Evolutionary conservation across 1,140 invertebrate species (phyloP), one percentile per base, ranked within the genome.

Genomic region (Eriosoma lanigerum): DNA sequence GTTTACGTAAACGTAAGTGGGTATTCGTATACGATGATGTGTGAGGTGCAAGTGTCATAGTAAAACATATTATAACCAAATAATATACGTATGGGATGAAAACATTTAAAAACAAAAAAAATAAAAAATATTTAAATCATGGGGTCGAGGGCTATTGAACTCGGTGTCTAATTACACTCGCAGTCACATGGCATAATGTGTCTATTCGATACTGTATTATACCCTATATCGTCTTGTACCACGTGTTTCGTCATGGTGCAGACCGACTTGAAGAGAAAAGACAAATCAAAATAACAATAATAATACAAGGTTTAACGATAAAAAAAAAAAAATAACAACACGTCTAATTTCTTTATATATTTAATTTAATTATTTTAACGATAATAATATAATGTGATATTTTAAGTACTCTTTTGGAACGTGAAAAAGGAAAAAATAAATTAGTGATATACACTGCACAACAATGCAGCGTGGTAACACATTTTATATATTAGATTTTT

Each of bases 81-180:
- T 62, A 17, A 19, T 17, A 17, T 29, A 24, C 9, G 32, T 38
- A 66, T 44, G 29, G 32, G 62, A 66, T 66, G 32, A 44, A 66
- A n/a, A n/a, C n/a, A n/a, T n/a, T n/a, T n/a, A n/a, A n/a, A n/a
- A n/a, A n/a, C n/a, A n/a, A n/a, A n/a, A n/a, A n/a, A n/a, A n/a
- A n/a, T n/a, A n/a, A n/a, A 66, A 66, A 66, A 12, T 21, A 46
- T 21, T 66, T 21, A 13, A 38, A 38, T 38, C 32, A 8, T 66
- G 32, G 64, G 64, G 64, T 66, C 64, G 64, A 66, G 64, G 64
- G 64, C 64, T 66, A 66, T 66, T 66, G 64, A 66, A 66, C 64
- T 66, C 64, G 64, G 64, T 66, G 64, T 66, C 64, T 66, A 66
- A 66, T 66, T 66, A 66, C 64, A 66, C 64, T n/a, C 38, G 29